Evolutionary conservation across 64 coral and sea anemone species (phyloP).

Genomic region (Trachythela sp.): DNA sequence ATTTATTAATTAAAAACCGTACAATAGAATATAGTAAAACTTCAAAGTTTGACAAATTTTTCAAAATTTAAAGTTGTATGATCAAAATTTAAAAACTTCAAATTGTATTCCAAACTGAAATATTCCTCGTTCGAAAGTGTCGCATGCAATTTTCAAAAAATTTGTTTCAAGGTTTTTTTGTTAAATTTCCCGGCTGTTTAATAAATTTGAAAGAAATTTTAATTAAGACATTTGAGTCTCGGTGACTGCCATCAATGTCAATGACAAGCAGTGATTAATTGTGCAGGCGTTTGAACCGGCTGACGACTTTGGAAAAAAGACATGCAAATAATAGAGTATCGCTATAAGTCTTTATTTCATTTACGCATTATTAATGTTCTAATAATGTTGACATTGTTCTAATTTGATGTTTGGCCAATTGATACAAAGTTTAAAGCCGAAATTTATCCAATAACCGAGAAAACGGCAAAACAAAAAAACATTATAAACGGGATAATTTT

Average conservation of each 20-base stretch:
- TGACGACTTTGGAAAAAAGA: not conserved
- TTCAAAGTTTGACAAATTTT: not conserved
- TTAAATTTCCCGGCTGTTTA: not conserved
- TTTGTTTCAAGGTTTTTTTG: not conserved
- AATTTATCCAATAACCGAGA: not conserved
- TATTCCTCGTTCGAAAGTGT: not conserved
- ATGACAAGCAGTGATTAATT: not conserved
- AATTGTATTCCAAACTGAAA: not conserved
- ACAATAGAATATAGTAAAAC: not conserved
- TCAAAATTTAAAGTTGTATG: not conserved
- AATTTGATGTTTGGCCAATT: not conserved
- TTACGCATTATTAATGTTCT: not conserved
- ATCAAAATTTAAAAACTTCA: not conserved
- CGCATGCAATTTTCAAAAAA: not conserved
- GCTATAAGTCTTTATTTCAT: not conserved
- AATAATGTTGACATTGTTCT: not conserved
- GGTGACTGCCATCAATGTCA: not conserved
- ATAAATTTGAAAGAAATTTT: slow-evolving; percentile 4
- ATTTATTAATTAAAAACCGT: not conserved
- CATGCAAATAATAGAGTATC: not conserved
- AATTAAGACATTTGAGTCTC: not conserved
- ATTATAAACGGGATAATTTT: not conserved
- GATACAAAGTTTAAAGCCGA: not conserved
- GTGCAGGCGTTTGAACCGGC: not conserved
- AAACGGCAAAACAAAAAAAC: not conserved